Evolutionary conservation across 2,797 vertebrate species (phyloP).

Genomic region (Strix occidentalis): DNA sequence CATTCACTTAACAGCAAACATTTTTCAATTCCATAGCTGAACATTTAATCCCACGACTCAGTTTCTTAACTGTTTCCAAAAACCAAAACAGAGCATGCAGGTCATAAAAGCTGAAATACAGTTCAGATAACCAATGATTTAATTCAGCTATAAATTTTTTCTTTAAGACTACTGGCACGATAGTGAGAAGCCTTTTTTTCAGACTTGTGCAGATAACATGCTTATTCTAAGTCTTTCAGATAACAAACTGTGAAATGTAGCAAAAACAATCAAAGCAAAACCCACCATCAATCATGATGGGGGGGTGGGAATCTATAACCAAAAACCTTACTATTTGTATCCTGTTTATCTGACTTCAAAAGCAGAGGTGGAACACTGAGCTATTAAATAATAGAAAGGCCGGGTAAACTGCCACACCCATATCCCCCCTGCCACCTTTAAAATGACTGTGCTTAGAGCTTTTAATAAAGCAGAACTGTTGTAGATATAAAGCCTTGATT

Average conservation of each 20-base stretch:
- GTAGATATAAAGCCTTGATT: background rate
- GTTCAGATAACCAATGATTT: background rate
- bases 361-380: background rate
- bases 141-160: background rate
- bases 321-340: background rate
- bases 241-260: background rate
- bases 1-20: background rate
- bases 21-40: background rate
- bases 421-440: background rate
- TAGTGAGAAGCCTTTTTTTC: background rate
- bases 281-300: background rate
- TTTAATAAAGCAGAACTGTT: background rate
- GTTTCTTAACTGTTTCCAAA: background rate
- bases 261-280: background rate
- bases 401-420: background rate
- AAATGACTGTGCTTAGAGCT: background rate
- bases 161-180: background rate
- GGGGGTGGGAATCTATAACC: background rate
- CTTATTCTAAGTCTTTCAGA: background rate
- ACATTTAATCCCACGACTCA: background rate
- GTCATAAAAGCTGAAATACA: background rate
- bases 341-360: background rate
- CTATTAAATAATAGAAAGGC: background rate
- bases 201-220: background rate
- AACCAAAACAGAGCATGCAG: background rate